Evolutionary conservation across 2,888 invertebrate species (phyloP).

Genomic region (Geophilus truncorum): DNA sequence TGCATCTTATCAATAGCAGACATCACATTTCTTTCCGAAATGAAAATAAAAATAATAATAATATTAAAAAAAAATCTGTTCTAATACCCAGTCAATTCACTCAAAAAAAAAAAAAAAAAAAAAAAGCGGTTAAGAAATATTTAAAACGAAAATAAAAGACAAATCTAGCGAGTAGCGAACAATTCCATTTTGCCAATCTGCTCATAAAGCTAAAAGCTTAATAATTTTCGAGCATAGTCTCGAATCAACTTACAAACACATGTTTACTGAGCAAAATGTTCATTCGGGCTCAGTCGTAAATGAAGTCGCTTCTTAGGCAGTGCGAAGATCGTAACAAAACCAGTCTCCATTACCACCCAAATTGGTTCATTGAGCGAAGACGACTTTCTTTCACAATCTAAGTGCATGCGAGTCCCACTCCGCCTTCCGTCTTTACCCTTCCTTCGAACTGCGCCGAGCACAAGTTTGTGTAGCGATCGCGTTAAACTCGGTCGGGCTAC

Average conservation of each 20-base stretch:
- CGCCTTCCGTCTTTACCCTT: neutral
- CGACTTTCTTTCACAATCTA: constrained; percentile 20
- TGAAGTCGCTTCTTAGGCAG: constrained; percentile 11
- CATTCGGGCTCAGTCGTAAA: neutral
- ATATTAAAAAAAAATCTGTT: neutral
- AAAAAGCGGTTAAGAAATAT: neutral
- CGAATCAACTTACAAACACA: constrained; percentile 20
- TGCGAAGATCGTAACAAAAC: constrained; percentile 20
- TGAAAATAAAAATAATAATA: neutral
- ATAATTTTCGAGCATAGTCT: constrained; percentile 5
- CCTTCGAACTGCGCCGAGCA: neutral
- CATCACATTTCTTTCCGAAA: neutral
- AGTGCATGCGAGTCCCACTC: neutral
- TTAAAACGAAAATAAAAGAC: neutral
- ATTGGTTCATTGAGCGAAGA: constrained; percentile 20
- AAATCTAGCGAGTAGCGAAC: neutral
- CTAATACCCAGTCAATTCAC: neutral
- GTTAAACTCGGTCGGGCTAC: neutral
- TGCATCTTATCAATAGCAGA: no score
- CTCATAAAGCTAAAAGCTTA: constrained; percentile 16
- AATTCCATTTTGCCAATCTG: constrained; percentile 3
- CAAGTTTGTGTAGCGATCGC: neutral
- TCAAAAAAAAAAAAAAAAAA: neutral
- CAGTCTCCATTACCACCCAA: constrained; percentile 20
- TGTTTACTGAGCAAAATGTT: constrained; percentile 16